A percentile compares a stretch with the other conserved stretches of the same genome.
phyloP scores from a whole-genome alignment of 2,113 vertebrate species.

The Neofelis nebulosa region DNA sequence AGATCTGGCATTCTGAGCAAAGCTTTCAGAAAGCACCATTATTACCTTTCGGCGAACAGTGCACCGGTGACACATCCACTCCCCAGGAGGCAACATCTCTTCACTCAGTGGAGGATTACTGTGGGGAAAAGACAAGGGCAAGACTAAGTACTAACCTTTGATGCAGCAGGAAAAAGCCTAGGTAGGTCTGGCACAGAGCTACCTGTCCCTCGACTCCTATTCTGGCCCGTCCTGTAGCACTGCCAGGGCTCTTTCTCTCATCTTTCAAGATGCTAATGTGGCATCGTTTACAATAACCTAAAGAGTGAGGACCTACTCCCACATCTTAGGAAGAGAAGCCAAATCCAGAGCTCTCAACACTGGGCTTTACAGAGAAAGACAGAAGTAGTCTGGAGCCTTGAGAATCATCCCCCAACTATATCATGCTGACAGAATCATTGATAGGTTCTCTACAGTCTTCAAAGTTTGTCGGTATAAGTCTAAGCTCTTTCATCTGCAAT shows the following conservation, averaged over 20 bases:
- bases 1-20: conserved; percentile 45
- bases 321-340: conserved; percentile 42
- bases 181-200: neutral
- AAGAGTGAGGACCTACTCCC: neutral
- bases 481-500: neutral
- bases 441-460: neutral
- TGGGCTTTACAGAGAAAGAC: neutral
- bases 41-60: conserved; percentile 96
- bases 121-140: conserved; percentile 72
- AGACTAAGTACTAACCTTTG: conserved; percentile 56
- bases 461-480: neutral
- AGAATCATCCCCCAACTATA: neutral
- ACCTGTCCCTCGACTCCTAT: conserved; percentile 6
- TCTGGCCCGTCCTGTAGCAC: neutral
- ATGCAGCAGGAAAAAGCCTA: neutral
- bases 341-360: conserved; percentile 19
- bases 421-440: neutral
- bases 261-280: conserved; percentile 8
- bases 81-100: conserved; percentile 98
- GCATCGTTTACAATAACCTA: neutral
- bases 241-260: neutral
- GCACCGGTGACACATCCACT: conserved; percentile 99
- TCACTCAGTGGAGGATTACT: conserved; percentile 98
- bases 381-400: neutral
- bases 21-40: conserved; percentile 14